These are phyloP conservation scores for Lampris incognitus DNA, from an alignment of 2,113 vertebrate species.

Conservation along the genomic window DNA sequence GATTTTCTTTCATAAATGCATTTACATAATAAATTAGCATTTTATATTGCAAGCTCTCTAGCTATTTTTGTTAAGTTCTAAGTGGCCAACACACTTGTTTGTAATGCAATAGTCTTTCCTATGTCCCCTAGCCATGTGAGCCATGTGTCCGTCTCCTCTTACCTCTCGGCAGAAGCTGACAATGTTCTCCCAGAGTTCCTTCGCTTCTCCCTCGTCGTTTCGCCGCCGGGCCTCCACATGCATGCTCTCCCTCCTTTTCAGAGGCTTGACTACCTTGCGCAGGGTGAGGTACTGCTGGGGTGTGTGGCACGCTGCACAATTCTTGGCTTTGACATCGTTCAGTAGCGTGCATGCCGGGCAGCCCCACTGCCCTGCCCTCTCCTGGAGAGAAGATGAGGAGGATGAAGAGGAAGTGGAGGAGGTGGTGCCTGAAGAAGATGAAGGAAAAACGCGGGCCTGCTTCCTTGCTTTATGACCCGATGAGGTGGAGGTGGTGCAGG, in stretches of 20 bases:
- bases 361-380: conserved; percentile 85
- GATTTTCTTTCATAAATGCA: too few relatives aligned
- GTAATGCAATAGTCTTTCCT: too few relatives aligned
- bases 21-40: too few relatives aligned
- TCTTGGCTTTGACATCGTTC: conserved; percentile 88
- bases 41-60: too few relatives aligned
- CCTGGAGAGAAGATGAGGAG: conserved; percentile 63
- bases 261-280: conserved; percentile 84
- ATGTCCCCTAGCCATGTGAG: not conserved
- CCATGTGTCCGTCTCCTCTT: conserved; percentile 54
- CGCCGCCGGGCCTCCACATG: conserved; percentile 92
- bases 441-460: conserved; percentile 76
- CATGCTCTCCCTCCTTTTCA: conserved; percentile 93
- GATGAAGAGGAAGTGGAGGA: conserved; percentile 49
- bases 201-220: conserved; percentile 96
- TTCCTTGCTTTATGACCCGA: conserved; percentile 80
- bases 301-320: conserved; percentile 94
- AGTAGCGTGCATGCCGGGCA: conserved; percentile 95
- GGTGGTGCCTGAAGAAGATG: conserved; percentile 59
- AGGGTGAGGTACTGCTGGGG: conserved; percentile 90
- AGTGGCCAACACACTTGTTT: too few relatives aligned
- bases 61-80: too few relatives aligned
- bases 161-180: conserved; percentile 97
- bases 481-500: conserved; percentile 61
- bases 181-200: conserved; percentile 96